Base-by-base conservation (phyloP, 2,797 vertebrate species). In the Bradypus variegatus region DNA sequence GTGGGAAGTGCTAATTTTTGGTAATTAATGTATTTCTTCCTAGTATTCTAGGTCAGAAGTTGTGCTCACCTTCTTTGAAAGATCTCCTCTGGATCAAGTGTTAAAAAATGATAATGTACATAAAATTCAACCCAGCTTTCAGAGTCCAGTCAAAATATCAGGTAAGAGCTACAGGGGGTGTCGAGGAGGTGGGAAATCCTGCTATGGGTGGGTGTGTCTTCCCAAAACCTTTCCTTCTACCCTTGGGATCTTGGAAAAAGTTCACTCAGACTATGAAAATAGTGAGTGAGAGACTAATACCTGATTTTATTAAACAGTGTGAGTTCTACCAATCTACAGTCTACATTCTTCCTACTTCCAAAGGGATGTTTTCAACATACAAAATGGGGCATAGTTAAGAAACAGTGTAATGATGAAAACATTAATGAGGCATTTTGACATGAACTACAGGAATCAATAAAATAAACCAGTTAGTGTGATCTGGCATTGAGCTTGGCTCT, bases 21-120 rank as follows among this genome's bases (percentile, higher is more conserved):
- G 48, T 87, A 8, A 93, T 41, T 65, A 1, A 8, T 23, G 6
- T 33, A 12, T 92, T 92, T 95, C 41, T 91, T 89, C 75, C 81
- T 95, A 99, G 99, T 99, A 98, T 97, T 99, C 99, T 85, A 98
- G 98, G 96, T 99, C 99, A 90, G 99, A 99, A 97, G 99, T 99
- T 5, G 98, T 99, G 95, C 97, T 99, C 96, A 99, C 99, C 0
- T 99, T 99, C 97, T 99, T 99, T 62, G 99, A 99, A 97, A 98
- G 99, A 82, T 99, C 99, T 0, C 98, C 98, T 6, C 96, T 99
- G 96, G 99, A 99, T 94, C 99, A 99, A 97, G 98, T 99, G 95
- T 97, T 99, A 85, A 98, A 98, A 96, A 99, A 99, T 31, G 99
- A 99, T 96, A 98, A 98, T 25, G 97, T 99, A 78, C 99, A 99